Evolutionary conservation across 2,113 vertebrate genomes (phyloP), one percentile per base, ranked within the genome.

Genomic region (Herpetotheres cachinnans): DNA sequence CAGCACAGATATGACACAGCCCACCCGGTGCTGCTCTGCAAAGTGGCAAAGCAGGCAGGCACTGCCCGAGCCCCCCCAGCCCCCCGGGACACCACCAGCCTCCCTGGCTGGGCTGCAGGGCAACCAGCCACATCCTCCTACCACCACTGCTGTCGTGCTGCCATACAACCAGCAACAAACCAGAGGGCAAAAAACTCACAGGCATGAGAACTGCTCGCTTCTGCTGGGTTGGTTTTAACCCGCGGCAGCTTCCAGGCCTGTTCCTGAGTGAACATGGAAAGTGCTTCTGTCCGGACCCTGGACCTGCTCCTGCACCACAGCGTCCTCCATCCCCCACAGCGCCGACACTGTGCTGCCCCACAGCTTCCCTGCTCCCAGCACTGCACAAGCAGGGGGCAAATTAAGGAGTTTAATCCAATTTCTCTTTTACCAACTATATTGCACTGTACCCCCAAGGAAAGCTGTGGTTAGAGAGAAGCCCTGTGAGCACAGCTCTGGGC

Each of bases 301-400:
- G 13, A 24, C 29, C 32, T 4, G 8, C 16, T 73, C 34, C 67
- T 7, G 30, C 16, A 38, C 25, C 36, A 32, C 63, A 21, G 30
- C 0, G 0, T 20, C 49, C 66, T 55, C 32, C 4, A 0, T 32
- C 44, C 54, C 36, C 32, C 1, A 0, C 34, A 47, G 70, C 18
- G 1, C 58, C 1, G 1, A 15, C 42, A 16, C 13, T 0, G 1
- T 0, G 0, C 59, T 16, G 32, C 40, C 47, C 26, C 0, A 15
- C 13, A 13, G 42, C 42, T 42, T 42, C 10, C 22, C 66, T 22
- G 2, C 76, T 13, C 15, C n/a, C 6, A 3, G 16, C 0, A 3
- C 72, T 38, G 85, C 8, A 1, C n/a, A 22, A 24, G 18, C 34
- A 36, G 24, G 12, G 7, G 8, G 13, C 2, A 63, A 52, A 76